phyloP scores from a whole-genome alignment of 2,888 invertebrate genomes.

The Folsomia manolachei region DNA sequence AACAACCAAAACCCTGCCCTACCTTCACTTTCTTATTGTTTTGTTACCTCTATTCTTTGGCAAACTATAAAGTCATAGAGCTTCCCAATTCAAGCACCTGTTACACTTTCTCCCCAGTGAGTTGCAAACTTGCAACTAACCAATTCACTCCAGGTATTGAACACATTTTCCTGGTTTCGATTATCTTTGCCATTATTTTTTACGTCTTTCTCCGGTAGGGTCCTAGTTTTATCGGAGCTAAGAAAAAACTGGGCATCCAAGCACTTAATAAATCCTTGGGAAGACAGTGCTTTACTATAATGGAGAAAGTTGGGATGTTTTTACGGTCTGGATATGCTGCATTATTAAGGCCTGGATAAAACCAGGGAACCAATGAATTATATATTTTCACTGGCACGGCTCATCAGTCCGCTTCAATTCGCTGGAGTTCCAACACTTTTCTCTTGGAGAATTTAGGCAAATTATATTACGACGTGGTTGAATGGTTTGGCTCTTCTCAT shows the following conservation, averaged over 20 bases:
- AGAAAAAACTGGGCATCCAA: no score
- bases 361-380: background rate
- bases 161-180: no score
- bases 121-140: no score
- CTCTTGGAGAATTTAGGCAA: background rate
- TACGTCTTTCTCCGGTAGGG: no score
- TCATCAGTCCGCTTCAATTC: background rate
- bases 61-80: no score
- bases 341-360: background rate
- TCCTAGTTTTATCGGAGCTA: no score
- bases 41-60: no score
- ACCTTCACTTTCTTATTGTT: no score
- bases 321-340: background rate
- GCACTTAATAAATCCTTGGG: background rate
- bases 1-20: no score
- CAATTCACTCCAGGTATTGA: no score
- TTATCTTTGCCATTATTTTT: no score
- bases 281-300: background rate
- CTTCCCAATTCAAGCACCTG: background rate
- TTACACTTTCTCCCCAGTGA: background rate
- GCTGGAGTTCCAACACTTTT: background rate
- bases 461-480: background rate
- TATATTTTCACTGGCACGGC: background rate
- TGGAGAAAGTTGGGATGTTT: background rate
- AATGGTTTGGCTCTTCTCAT: no score